Conservation (phyloP, 30 jellyfish, hydroid and myxozoan genomes). For the Pseudorhiza aurosa region DNA sequence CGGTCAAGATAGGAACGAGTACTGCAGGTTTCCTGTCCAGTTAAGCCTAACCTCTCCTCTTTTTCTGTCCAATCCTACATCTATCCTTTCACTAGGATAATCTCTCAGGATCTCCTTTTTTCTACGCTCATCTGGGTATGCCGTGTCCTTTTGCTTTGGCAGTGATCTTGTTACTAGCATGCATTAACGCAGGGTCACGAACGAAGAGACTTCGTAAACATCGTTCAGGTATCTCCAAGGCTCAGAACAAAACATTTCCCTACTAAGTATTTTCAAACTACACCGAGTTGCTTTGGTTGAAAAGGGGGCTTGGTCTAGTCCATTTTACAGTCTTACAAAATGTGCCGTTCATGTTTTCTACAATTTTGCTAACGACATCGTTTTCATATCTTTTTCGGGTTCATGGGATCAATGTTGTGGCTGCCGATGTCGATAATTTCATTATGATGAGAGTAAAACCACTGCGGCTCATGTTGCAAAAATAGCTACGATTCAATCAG, state of each 20-base stretch:
- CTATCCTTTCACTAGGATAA: neutral
- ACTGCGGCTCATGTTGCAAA: no score
- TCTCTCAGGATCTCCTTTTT: neutral
- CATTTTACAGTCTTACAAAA: no score
- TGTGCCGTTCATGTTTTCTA: no score
- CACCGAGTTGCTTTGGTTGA: no score
- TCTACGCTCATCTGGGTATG: constrained; percentile 20
- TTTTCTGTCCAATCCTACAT: neutral
- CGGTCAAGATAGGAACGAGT: neutral
- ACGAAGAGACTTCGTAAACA: neutral
- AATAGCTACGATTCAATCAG: no score
- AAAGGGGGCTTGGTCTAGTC: no score
- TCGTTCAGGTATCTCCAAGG: neutral
- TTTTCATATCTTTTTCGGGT: no score
- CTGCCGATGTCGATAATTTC: no score
- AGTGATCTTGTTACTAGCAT: constrained; percentile 24
- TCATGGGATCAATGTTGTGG: no score
- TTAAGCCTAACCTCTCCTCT: neutral
- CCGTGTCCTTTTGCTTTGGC: constrained; percentile 39
- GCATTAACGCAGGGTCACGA: constrained; percentile 19
- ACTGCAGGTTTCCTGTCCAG: neutral
- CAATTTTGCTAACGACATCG: no score
- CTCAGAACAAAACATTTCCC: neutral
- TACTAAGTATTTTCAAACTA: no score
- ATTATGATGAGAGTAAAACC: no score